Base-by-base conservation (phyloP, 2,888 invertebrate genomes). In the Drosophila percnosoma region DNA sequence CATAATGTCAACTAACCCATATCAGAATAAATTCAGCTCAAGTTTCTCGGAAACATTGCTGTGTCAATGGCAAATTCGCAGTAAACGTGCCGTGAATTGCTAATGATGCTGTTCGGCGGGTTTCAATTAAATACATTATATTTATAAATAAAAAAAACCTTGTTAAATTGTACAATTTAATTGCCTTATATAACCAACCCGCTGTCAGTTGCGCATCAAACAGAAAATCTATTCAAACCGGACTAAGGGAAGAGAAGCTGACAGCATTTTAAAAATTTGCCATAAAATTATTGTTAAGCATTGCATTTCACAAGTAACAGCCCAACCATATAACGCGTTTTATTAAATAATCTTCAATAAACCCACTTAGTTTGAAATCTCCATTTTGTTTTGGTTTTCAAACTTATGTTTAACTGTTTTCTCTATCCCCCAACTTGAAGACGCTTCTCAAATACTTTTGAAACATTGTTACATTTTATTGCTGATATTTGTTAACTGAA, bases 381-480 rank as follows among this genome's bases (percentile, higher is more conserved):
- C 15, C 21, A 45, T 24, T 24, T 24, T 8, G 4, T 4, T 8
- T 24, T 24, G 15, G 45, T 15, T 4, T 8, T 24, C 15, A 45
- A 45, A 24, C 45, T 15, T 7, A 4, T 7, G 15, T 15, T 24
- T 15, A 45, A 45, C 45, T 15, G 45, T 24, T 24, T 54, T 3
- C 4, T n/a, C 7, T 13, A n/a, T 13, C 0, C 31, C 52, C 10
- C 7, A 24, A 55, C 27, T 29, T 29, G 8, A 27, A 29, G 4
- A n/a, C 11, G 21, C n/a, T n/a, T 21, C 8, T 27, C 2, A 59
- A 63, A 49, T 49, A 40, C 18, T 6, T 63, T 75, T 62, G 29
- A 77, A 87, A 85, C 83, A 82, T 75, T 75, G 68, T 83, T 82
- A 75, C 80, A 82, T 58, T 84, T 84, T 84, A 84, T 84, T 84